These are phyloP conservation scores for Pachyuromys duprasi DNA, from an alignment of 2,797 vertebrate species.

Conservation along the genomic window DNA sequence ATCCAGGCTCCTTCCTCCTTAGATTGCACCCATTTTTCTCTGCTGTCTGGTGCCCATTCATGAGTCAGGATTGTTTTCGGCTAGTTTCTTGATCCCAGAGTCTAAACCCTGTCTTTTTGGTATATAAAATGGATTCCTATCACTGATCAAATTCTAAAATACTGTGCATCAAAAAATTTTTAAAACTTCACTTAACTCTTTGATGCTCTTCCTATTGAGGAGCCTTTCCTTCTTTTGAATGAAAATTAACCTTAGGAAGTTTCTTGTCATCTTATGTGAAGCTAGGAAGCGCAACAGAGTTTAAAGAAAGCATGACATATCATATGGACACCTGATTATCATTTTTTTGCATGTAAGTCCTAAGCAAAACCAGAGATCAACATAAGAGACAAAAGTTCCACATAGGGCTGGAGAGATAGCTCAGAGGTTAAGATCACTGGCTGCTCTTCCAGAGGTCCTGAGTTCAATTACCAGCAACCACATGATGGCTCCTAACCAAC, in stretches of 20 bases:
- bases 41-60: not conserved
- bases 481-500: too few species aligned
- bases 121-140: not conserved
- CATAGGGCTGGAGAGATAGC: too few species aligned
- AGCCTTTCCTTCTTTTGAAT: not conserved
- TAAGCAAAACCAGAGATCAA: not conserved
- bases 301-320: not conserved
- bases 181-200: not conserved
- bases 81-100: not conserved
- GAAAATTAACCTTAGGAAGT: not conserved
- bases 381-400: not conserved
- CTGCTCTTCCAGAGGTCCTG: too few species aligned
- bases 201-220: not conserved
- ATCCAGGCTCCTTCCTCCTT: not conserved
- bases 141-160: not conserved
- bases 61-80: not conserved
- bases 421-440: too few species aligned
- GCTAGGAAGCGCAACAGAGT: not conserved
- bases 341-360: not conserved
- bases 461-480: too few species aligned
- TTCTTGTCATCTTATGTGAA: not conserved
- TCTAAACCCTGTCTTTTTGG: not conserved
- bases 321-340: not conserved
- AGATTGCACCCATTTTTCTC: not conserved
- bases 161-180: not conserved